A percentile compares a stretch with the other conserved stretches of the same genome.
These are phyloP conservation scores for Ferrisia virgata DNA, from an alignment of 2,888 invertebrate species.

Conservation along the genomic window DNA sequence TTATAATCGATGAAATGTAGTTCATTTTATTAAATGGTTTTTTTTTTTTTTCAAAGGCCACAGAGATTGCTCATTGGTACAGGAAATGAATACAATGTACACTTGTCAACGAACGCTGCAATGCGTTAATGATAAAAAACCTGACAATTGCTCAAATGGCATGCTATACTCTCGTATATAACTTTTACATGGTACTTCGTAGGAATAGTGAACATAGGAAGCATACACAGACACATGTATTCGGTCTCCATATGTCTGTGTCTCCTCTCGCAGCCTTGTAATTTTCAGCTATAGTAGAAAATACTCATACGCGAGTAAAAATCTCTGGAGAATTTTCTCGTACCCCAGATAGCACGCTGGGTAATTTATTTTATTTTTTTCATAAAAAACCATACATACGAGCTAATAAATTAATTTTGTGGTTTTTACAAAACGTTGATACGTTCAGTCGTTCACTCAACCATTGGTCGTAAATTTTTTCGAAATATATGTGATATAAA, in stretches of 20 bases:
- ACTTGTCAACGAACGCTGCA: neutral
- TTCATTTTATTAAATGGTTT: neutral
- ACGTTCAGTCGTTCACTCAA: neutral
- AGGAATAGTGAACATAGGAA: too few species aligned
- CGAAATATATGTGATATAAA: neutral
- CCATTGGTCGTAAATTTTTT: neutral
- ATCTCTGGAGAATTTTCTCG: conserved; percentile 14
- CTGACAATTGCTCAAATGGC: neutral
- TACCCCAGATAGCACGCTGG: neutral
- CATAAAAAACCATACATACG: conserved; percentile 4
- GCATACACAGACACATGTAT: neutral
- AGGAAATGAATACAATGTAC: neutral
- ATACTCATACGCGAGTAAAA: neutral
- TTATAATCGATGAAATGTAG: neutral
- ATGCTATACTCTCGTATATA: neutral
- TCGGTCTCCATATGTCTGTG: neutral
- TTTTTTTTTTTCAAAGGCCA: neutral
- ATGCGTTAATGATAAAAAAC: neutral
- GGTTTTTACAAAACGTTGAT: neutral
- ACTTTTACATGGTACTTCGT: neutral
- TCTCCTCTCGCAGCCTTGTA: neutral
- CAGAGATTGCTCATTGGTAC: neutral
- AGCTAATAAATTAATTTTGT: neutral
- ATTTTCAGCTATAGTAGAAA: neutral
- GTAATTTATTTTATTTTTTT: conserved; percentile 13